Evolutionary conservation across 2,797 vertebrate species (phyloP).

Genomic region (Notamacropus eugenii): DNA sequence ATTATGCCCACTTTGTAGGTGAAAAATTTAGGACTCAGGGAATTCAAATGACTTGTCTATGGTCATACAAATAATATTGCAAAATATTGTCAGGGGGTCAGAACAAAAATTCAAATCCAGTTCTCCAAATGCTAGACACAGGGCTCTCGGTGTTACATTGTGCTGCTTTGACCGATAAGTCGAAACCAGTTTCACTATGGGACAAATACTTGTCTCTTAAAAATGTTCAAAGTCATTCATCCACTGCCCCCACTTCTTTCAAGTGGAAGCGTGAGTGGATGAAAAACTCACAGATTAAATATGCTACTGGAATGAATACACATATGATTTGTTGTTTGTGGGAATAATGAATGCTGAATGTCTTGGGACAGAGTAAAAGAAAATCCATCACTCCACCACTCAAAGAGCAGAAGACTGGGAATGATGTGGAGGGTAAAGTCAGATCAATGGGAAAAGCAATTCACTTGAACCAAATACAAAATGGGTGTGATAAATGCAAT

Average conservation of each 20-base stretch:
- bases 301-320: neutral
- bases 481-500: neutral
- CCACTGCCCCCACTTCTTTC: neutral
- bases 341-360: neutral
- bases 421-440: neutral
- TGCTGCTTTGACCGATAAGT: neutral
- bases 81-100: too few species aligned
- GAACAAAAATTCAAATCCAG: neutral
- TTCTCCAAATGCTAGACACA: neutral
- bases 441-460: neutral
- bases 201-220: neutral
- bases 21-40: neutral
- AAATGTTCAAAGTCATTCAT: neutral
- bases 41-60: neutral
- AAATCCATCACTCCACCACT: neutral
- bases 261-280: too few species aligned
- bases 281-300: neutral
- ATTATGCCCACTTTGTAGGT: neutral
- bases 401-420: neutral
- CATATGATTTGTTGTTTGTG: neutral
- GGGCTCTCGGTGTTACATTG: neutral
- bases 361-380: neutral
- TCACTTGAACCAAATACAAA: neutral
- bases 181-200: fast-evolving
- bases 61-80: neutral